Evolutionary conservation across 2,888 invertebrate genomes (phyloP), one percentile per base, ranked within the genome.

Genomic region (Plebejus anna): DNA sequence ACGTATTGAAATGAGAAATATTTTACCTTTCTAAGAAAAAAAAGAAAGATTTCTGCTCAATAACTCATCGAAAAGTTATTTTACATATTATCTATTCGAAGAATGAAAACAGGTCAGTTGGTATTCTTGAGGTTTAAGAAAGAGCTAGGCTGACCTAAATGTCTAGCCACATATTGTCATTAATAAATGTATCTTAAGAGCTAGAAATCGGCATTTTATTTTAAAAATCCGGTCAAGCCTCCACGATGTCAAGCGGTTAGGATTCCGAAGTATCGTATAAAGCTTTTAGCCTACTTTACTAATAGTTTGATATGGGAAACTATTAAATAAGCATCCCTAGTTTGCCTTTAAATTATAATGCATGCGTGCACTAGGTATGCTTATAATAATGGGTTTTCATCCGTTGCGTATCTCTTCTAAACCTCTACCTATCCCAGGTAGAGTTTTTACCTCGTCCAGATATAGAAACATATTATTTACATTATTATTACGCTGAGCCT

Each of bases 41-140:
- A 1, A 59, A 6, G 11, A 66, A 66, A 4, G 7, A 61, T 28
- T 11, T 66, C 28, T 47, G 32, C 7, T 73, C 55, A 55, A 28
- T 47, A 16, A 16, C 16, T 73, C 73, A 55, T 55, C 13, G 11
- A 22, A 73, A 55, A 32, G 16, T 28, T 55, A 28, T 32, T 32
- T 73, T 51, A 51, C 47, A 11, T 32, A 3, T 73, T 32, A 3
- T 73, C 32, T 16, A 36, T 51, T 51, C 32, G 47, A 28, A 16
- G 32, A 55, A 32, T 32, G 7, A 28, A 72, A 55, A 55, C 32
- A 73, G 73, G 73, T 73, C 55, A 73, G 6, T 22, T 5, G 66
- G 16, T 28, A 42, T 76, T 61, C 72, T 72, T 57, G 72, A 47
- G 38, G 61, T 32, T 75, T 32, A 66, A 75, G 76, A 76, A 79